Conservation (phyloP, 1,140 invertebrate species). For the Adoxophyes honmai region DNA sequence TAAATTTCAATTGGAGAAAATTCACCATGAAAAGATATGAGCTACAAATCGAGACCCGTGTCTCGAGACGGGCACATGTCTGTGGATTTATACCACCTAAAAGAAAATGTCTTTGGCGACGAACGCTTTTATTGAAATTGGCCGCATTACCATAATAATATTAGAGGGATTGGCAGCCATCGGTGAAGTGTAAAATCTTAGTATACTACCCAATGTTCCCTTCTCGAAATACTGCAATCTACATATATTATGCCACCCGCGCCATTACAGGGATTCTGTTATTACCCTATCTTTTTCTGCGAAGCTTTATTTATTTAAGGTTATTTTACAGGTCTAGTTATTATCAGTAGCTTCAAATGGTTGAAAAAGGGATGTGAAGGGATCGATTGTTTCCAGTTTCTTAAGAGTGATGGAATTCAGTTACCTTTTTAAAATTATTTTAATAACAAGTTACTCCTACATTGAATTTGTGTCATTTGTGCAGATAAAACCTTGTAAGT, state of each 20-base stretch:
- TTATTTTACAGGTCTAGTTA: slow-evolving; percentile 10
- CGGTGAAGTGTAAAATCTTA: slow-evolving; percentile 64
- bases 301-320: slow-evolving; percentile 40
- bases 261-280: slow-evolving; percentile 55
- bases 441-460: too few species aligned
- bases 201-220: slow-evolving; percentile 56
- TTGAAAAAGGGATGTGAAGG: too few species aligned
- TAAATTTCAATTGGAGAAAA: slow-evolving; percentile 7
- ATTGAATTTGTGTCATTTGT: too few species aligned
- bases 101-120: slow-evolving; percentile 57
- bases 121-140: slow-evolving; percentile 73
- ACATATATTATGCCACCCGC: slow-evolving; percentile 52
- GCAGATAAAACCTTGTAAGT: too few species aligned
- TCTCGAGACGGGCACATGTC: slow-evolving; percentile 57
- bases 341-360: neutral
- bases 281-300: slow-evolving; percentile 65
- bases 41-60: slow-evolving; percentile 61
- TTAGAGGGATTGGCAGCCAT: slow-evolving; percentile 70
- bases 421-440: too few species aligned
- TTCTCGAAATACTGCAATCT: slow-evolving; percentile 57
- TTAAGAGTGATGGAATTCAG: too few species aligned
- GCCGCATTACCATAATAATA: slow-evolving; percentile 71
- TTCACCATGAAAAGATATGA: slow-evolving; percentile 49
- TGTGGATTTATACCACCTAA: slow-evolving; percentile 60
- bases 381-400: too few species aligned